Evolutionary conservation across 2,888 invertebrate species (phyloP), one percentile per base, ranked within the genome.

Genomic region (Drosophila mettleri): DNA sequence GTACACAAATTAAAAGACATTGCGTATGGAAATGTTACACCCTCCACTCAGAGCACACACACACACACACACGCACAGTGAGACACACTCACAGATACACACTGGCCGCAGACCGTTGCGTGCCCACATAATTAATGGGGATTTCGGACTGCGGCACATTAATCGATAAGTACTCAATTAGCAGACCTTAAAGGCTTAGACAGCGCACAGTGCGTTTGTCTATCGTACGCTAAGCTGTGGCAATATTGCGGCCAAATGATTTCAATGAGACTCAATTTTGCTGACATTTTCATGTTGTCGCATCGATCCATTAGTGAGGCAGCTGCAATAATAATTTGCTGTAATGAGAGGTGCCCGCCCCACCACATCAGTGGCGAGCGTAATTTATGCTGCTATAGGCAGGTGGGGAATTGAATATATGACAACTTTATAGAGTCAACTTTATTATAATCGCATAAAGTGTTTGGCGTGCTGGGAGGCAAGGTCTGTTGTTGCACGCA

Each of bases 401-500:
- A 48, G 67, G 39, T 54, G 16, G 65, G 68, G 84, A 86, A 89
- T 88, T 89, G 83, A 85, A 88, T 85, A 88, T 85, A 79, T 79
- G 86, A 82, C 74, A 89, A 88, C 80, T 82, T 87, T 84, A 84
- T 89, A 68, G 88, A 85, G 76, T 86, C 73, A 64, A 86, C 86
- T 89, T 88, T 88, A 88, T 88, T 84, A 89, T 89, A 86, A 82
- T 82, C 82, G 73, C 88, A 82, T 88, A 89, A 85, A 87, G 75
- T 81, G 89, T 75, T 70, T 70, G 74, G 65, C 80, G 67, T 72
- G 77, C 77, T 68, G 69, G 53, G 73, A 84, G 85, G 45, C 36
- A n/a, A 41, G 41, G 43, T 27, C 41, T 84, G 87, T 69, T 66
- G 51, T 51, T 75, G 62, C 57, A 62, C 59, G 49, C 68, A 63